Base-by-base conservation (phyloP, 2,113 vertebrate species). In the Puffinus mauretanicus region DNA sequence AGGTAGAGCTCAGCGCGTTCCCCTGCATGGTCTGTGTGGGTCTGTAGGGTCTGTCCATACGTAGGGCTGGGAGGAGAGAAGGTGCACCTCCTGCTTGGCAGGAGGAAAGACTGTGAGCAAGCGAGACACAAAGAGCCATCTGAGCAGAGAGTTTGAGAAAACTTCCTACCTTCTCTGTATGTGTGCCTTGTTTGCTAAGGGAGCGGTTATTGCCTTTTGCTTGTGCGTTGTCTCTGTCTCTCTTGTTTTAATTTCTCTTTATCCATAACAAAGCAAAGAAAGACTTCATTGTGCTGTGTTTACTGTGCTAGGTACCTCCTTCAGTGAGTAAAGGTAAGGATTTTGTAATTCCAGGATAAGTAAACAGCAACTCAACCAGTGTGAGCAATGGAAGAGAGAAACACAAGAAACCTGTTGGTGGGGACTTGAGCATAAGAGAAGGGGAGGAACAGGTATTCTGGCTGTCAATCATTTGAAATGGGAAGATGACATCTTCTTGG, bases 11-110 rank as follows among this genome's bases (percentile, higher is more conserved):
- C 52, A 60, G 8, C 1, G 0, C 16, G 27, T 29, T 16, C 17
- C n/a, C 25, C 42, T 29, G 22, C 20, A 10, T 0, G 22, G 15
- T 11, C 62, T 78, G 34, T 10, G 3, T 22, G 30, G 51, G 14
- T 54, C 36, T 70, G 21, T 46, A 71, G n/a, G 38, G 25, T 67
- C 21, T 55, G 11, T 42, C 64, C 27, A 7, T 9, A 67, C 0
- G 0, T 1, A 57, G 36, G 14, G 30, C 30, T 58, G 18, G 0
- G 1, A 30, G 58, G 18, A 52, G 11, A 52, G 69, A 79, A 79
- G 47, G 22, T 40, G n/a, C 13, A 66, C 2, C 3, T 7, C 21
- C 7, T 40, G 20, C 19, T 58, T 3, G 1, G 42, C 52, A 46
- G 42, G 29, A 84, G 38, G 15, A 80, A 73, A 83, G 78, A 26